Base-by-base conservation (phyloP, 2,113 vertebrate genomes). In the Morone saxatilis region DNA sequence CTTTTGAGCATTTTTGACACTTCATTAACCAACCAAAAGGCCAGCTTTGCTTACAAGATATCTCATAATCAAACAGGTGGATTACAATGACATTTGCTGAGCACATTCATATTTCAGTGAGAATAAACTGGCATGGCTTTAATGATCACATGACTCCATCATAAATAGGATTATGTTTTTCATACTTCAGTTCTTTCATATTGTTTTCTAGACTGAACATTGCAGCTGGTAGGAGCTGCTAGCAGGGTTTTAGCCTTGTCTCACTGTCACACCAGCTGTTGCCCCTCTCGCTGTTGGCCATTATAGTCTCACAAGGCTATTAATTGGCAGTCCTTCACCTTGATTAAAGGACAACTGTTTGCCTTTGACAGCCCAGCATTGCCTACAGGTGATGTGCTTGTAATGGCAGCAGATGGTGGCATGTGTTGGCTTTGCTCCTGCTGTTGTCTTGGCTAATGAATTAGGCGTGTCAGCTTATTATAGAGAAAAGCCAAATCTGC, bases 361-460 rank as follows among this genome's bases (percentile, higher is more conserved):
- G 12, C 75, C 68, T 12, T 36, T 61, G 66, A 81, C 80, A 72
- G 73, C 60, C 38, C 38, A 7, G 56, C n/a, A 0, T 54, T 61
- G 78, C 77, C 80, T 72, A 69, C 77, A 86, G 84, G 83, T 81
- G 61, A 78, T 25, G 22, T 40, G 67, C 84, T 60, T 14, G 61
- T 20, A 31, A 22, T 40, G 38, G 82, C 68, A 87, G 48, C 85
- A 89, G 87, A 85, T 85, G 86, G 81, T 74, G 25, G 16, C 56
- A 50, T 10, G 75, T 54, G 70, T 70, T 51, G 20, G 50, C 41
- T 75, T 69, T 50, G 41, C 59, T 51, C 76, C 72, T 41, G 63
- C 50, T 73, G 67, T 66, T 79, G n/a, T 80, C 40, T 25, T 74
- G 53, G 25, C 51, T 72, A 62, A 82, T 77, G 56, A 79, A 77